Evolutionary conservation across 2,888 invertebrate genomes (phyloP).

Genomic region (Leucophenga montana): DNA sequence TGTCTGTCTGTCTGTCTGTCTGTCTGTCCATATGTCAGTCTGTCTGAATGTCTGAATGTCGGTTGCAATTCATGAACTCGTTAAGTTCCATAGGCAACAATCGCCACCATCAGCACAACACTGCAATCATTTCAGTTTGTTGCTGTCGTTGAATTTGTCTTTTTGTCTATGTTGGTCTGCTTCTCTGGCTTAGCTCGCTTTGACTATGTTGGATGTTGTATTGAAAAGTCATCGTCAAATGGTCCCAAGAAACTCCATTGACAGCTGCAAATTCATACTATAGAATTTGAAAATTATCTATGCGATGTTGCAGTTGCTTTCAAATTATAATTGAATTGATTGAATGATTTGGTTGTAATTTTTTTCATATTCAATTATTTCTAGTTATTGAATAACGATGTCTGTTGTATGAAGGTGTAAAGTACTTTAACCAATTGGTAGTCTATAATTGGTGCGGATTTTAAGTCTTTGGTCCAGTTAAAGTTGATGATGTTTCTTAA

Average conservation of each 20-base stretch:
- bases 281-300: constrained; percentile 6
- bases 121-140: constrained; percentile 12
- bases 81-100: constrained; percentile 47
- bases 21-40: too few species aligned
- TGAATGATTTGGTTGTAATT: constrained; percentile 62
- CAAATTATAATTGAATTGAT: constrained; percentile 61
- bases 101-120: constrained; percentile 35
- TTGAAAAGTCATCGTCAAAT: constrained; percentile 7
- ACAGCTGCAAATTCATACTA: constrained; percentile 15
- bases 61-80: constrained; percentile 38
- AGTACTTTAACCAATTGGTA: too few species aligned
- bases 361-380: constrained; percentile 40
- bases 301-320: constrained; percentile 34
- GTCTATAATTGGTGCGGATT: too few species aligned
- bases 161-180: constrained; percentile 29
- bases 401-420: constrained; percentile 50
- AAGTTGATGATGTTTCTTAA: too few species aligned
- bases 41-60: constrained; percentile 1
- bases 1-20: background rate
- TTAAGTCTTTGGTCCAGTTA: too few species aligned
- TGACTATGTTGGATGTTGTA: background rate
- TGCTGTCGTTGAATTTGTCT: constrained; percentile 27
- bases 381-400: constrained; percentile 38
- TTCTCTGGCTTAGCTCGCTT: background rate
- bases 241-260: constrained; percentile 17